These are phyloP conservation scores for Sesamia inferens DNA, from an alignment of 2,888 invertebrate genomes.

Conservation along the genomic window DNA sequence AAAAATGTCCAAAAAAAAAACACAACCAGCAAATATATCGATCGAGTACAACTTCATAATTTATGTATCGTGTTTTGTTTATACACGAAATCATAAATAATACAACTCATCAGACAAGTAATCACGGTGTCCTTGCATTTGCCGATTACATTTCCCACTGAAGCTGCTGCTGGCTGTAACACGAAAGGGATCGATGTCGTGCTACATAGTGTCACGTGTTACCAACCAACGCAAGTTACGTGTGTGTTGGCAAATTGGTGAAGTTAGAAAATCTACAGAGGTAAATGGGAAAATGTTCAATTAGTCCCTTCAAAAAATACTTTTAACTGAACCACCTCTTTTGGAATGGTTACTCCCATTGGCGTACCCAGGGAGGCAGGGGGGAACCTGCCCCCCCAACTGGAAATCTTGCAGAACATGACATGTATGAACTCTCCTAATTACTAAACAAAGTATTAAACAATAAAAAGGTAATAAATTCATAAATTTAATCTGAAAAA, in stretches of 20 bases:
- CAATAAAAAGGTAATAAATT: no score
- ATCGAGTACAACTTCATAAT: constrained; percentile 19
- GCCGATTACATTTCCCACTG: constrained; percentile 38
- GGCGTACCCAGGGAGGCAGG: background rate
- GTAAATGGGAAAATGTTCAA: background rate
- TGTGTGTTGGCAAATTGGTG: background rate
- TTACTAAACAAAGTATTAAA: no score
- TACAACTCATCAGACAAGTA: constrained; percentile 38
- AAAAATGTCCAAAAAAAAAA: no score
- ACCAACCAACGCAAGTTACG: background rate
- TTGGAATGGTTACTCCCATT: background rate
- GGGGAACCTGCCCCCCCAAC: no score
- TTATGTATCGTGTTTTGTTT: constrained; percentile 29
- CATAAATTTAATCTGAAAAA: no score
- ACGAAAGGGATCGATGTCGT: constrained; percentile 38
- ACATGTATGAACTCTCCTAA: no score
- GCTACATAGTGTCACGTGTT: background rate
- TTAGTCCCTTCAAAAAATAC: background rate
- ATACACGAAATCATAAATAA: constrained; percentile 44
- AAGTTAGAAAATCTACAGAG: background rate
- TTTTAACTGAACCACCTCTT: background rate
- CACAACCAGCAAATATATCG: background rate
- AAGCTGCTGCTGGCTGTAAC: constrained; percentile 35
- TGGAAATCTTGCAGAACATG: no score
- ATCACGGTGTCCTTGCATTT: constrained; percentile 43